phyloP scores from a whole-genome alignment of 2,888 invertebrate genomes.

The Apamea sordens region DNA sequence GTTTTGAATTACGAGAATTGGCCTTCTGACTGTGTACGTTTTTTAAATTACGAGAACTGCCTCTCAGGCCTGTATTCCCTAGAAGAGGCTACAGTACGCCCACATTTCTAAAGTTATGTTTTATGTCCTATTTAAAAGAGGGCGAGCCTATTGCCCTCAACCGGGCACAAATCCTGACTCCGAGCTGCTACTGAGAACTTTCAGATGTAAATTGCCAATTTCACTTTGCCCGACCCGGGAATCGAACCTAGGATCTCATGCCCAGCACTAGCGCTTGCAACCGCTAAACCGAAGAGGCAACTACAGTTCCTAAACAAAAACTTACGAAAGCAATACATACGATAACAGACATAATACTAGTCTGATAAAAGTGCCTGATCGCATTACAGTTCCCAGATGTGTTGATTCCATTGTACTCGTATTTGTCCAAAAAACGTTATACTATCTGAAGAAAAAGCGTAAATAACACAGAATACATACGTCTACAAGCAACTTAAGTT shows the following conservation, averaged over 20 bases:
- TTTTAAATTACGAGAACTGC: too few species aligned
- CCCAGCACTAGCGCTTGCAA: neutral
- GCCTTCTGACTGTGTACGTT: too few species aligned
- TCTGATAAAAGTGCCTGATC: slow-evolving; percentile 21
- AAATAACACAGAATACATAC: slow-evolving; percentile 21
- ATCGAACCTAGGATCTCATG: neutral
- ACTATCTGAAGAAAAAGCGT: slow-evolving; percentile 9
- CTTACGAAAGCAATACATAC: neutral
- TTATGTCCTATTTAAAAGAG: neutral
- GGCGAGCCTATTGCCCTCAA: neutral
- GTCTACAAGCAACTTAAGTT: slow-evolving; percentile 16
- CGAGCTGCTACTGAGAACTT: neutral
- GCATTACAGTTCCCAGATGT: slow-evolving; percentile 19
- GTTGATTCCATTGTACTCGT: slow-evolving; percentile 29
- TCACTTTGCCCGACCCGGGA: neutral
- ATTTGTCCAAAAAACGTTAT: slow-evolving; percentile 12
- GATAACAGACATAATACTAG: neutral
- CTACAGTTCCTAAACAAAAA: neutral
- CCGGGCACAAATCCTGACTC: neutral
- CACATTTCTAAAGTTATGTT: neutral
- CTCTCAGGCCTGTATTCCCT: too few species aligned
- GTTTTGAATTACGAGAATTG: too few species aligned
- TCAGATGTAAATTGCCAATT: neutral
- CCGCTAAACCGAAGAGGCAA: neutral
- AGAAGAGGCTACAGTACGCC: neutral